Conservation (phyloP, 2,888 invertebrate genomes). For the Eremobia ochroleuca region DNA sequence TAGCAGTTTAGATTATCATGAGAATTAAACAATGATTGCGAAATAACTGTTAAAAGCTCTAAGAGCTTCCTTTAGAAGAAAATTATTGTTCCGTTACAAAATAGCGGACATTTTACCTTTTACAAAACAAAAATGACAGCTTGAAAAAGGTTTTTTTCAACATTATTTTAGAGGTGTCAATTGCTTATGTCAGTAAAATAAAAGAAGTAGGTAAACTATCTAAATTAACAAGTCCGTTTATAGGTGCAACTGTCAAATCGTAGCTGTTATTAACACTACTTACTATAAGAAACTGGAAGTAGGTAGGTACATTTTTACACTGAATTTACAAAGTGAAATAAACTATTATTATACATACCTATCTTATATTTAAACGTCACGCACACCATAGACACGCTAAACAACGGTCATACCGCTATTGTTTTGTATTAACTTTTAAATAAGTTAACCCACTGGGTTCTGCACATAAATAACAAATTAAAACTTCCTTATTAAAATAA, state of each 20-base stretch:
- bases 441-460: slow-evolving; percentile 37
- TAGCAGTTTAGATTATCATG: neutral
- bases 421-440: slow-evolving; percentile 25
- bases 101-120: neutral
- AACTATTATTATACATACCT: slow-evolving; percentile 43
- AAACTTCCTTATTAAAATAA: neutral
- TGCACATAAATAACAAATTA: slow-evolving; percentile 10
- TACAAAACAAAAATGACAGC: neutral
- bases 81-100: neutral
- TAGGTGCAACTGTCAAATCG: slow-evolving; percentile 34
- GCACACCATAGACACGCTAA: slow-evolving; percentile 63
- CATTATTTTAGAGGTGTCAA: neutral
- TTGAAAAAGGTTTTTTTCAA: neutral
- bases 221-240: slow-evolving; percentile 45
- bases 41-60: slow-evolving; percentile 22
- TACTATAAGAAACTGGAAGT: slow-evolving; percentile 9
- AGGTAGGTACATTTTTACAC: slow-evolving; percentile 18
- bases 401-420: slow-evolving; percentile 43
- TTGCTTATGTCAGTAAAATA: neutral
- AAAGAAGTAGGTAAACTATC: slow-evolving; percentile 39
- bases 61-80: neutral
- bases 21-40: slow-evolving; percentile 26
- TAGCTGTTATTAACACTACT: slow-evolving; percentile 21
- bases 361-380: slow-evolving; percentile 67
- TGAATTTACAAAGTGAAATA: slow-evolving; percentile 41